Evolutionary conservation across 2,797 vertebrate genomes (phyloP), one percentile per base, ranked within the genome.

Genomic region (Amphiprion clarkii): DNA sequence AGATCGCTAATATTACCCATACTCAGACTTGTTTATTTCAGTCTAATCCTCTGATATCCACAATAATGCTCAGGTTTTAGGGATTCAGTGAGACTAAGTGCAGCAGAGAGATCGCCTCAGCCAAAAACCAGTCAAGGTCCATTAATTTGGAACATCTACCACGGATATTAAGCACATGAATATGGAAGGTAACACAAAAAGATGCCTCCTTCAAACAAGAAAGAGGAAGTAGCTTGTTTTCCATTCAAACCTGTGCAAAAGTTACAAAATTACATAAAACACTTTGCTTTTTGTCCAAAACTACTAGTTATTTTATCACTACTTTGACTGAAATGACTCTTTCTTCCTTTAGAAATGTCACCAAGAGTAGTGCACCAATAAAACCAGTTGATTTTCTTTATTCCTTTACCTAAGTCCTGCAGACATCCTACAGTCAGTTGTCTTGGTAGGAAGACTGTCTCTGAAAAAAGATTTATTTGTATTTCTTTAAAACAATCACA

Each of bases 71-170:
- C 11, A 17, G 39, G 62, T 74, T 78, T 60, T 64, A 1, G 23
- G 40, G 77, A 76, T 76, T 75, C 75, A 72, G 52, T 52, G 21
- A 61, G 63, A 71, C 29, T 27, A 48, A 69, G 53, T 59, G 49
- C 21, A 64, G 42, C 31, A 7, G 33, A 23, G 53, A 61, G 13
- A 25, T 74, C 44, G 54, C 64, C 31, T 66, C 19, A 4, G 8
- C 60, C 23, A 44, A 56, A 13, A 66, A 52, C 44, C 49, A 71
- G 65, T 40, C 64, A 55, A 39, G 36, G 40, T 3, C 25, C 31
- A 51, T 71, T 78, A 17, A 72, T 77, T 67, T 48, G 48, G 17
- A 52, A 17, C 42, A 66, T 62, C 44, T 52, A 16, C 25, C 39
- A n/a, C 36, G 51, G 9, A 59, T 79, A 49, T 0, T 59, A 0